Conservation (phyloP, 30 jellyfish, hydroid and myxozoan genomes). For the Hydractinia symbiolongicarpus region DNA sequence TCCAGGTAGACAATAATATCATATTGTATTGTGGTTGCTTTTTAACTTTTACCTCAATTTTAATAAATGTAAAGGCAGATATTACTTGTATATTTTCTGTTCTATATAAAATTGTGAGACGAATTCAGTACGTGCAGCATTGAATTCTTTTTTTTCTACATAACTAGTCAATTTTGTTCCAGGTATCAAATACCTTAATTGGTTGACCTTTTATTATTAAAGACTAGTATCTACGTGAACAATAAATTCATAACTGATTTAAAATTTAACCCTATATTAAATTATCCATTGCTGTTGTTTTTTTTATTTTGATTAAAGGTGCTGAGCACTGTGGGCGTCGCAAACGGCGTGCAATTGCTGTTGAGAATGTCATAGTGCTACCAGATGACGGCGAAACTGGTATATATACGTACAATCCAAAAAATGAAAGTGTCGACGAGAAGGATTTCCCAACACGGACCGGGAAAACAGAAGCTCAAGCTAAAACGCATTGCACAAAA, state of each 20-base stretch:
- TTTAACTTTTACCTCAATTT: too few relatives aligned
- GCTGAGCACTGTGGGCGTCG: slow-evolving; percentile 68
- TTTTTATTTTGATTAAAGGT: background rate
- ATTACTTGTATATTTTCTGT: too few relatives aligned
- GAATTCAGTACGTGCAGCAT: too few relatives aligned
- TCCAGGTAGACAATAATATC: slow-evolving; percentile 43
- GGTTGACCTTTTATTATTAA: too few relatives aligned
- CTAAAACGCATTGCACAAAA: slow-evolving; percentile 32
- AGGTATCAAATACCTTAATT: too few relatives aligned
- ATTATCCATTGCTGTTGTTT: background rate
- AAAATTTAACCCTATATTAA: background rate
- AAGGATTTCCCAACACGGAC: slow-evolving; percentile 54
- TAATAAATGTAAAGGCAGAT: too few relatives aligned
- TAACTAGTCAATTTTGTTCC: too few relatives aligned
- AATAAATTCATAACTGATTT: background rate
- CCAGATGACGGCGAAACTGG: slow-evolving; percentile 64
- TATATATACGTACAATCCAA: slow-evolving; percentile 45
- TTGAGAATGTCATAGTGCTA: slow-evolving; percentile 36
- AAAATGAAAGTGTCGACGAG: slow-evolving; percentile 4
- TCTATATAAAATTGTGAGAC: too few relatives aligned
- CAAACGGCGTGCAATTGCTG: slow-evolving; percentile 42
- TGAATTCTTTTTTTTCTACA: too few relatives aligned
- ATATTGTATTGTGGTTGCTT: too few relatives aligned
- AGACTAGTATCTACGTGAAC: background rate
- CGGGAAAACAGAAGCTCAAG: slow-evolving; percentile 42